Evolutionary conservation across 2,113 vertebrate species (phyloP).

Genomic region (Hystrix cristata): DNA sequence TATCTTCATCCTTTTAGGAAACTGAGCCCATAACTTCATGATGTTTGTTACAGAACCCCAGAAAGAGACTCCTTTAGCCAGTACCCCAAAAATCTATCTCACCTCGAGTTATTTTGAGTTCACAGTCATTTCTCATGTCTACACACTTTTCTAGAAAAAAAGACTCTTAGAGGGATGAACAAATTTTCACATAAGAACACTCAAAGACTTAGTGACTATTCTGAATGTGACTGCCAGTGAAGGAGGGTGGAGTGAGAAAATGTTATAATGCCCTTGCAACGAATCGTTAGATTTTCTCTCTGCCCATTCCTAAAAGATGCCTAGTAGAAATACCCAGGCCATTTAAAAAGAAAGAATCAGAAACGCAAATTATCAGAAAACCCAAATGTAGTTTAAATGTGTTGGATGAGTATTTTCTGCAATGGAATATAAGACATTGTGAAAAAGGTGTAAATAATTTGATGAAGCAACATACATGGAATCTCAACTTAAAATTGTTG

Average conservation of each 20-base stretch:
- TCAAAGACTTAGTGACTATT: constrained; percentile 19
- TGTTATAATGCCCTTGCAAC: background rate
- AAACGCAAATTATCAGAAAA: constrained; percentile 31
- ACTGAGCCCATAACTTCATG: background rate
- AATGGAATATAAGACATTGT: background rate
- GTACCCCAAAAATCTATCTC: background rate
- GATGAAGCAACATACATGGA: background rate
- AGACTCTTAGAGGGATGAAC: background rate
- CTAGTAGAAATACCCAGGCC: background rate
- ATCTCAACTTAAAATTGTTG: background rate
- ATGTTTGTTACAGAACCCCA: background rate
- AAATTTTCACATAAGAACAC: background rate
- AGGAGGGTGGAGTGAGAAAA: constrained; percentile 27
- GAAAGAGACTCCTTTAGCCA: background rate
- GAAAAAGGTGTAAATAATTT: background rate
- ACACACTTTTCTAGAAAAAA: constrained; percentile 18
- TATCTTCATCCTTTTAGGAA: background rate
- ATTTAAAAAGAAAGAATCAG: background rate
- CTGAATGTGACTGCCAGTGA: background rate
- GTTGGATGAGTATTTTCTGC: background rate
- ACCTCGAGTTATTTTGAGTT: constrained; percentile 9
- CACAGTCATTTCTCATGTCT: background rate
- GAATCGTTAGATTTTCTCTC: constrained; percentile 11
- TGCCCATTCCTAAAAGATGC: background rate
- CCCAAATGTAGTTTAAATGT: background rate